Base-by-base conservation (phyloP, 2,113 vertebrate genomes). In the Xerus inauris region DNA sequence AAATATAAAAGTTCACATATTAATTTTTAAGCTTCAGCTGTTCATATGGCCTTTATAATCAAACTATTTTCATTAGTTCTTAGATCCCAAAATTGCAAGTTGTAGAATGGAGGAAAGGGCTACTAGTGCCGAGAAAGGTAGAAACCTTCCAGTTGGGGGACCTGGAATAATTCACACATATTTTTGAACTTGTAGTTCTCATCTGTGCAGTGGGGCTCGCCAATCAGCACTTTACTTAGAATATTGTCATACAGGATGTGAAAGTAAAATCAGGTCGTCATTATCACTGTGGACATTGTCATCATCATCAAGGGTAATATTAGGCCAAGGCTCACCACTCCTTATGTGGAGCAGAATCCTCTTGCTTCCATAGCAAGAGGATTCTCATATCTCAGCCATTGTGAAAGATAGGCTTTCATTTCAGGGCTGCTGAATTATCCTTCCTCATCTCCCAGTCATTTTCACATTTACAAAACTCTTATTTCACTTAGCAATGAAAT, bases 381-480 rank as follows among this genome's bases (percentile, higher is more conserved):
- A n/a, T n/a, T n/a, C n/a, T n/a, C n/a, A n/a, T 81, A 40, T 65
- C 77, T n/a, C 73, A 93, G 91, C 47, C 80, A 3, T 22, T 35
- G 22, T 71, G 49, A 88, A 90, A 82, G 77, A 80, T 17, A 73
- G 75, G 67, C 86, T 94, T 96, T 81, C 62, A 71, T 94, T 94
- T 94, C 93, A 91, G 93, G 89, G 88, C 89, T 95, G 72, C 91
- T 97, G 97, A 97, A 98, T 97, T 97, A 96, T 93, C 92, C 96
- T 97, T 95, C 75, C 54, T 80, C 87, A 59, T 97, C 83, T 96
- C 85, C 69, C 84, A 97, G 91, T 82, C 97, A 94, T 96, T 94
- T 96, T 69, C 94, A 96, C 92, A 96, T 97, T 98, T 98, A 97
- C 97, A 97, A 98, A 97, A 98, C 87, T 97, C 96, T 98, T 86